Evolutionary conservation across 2,113 vertebrate species (phyloP), one percentile per base, ranked within the genome.

Genomic region (Lota lota): DNA sequence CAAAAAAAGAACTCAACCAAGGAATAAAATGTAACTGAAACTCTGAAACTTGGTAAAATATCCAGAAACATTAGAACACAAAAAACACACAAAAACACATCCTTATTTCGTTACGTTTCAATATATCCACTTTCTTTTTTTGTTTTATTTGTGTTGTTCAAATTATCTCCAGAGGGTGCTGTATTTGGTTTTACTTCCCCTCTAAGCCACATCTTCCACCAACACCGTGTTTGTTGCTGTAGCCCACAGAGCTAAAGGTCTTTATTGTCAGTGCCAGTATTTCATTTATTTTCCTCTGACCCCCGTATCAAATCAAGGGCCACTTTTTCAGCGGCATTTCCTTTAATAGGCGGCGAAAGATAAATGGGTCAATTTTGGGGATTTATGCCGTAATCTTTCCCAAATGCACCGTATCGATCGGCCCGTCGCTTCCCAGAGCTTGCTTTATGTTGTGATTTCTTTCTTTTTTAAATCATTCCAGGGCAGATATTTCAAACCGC

Each of bases 341-440:
- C 64, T 71, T 70, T 86, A 83, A 86, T 80, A 77, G 74, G 61
- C 74, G 68, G 61, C 50, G 78, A 67, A 61, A 47, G 70, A 88
- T 68, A 70, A 79, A 85, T 79, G 57, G 71, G 74, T 79, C 77
- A 79, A 72, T 83, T 80, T 70, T 4, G 51, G 24, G 73, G 79
- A 91, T 90, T 89, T 87, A 89, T 81, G 79, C 68, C 68, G 69
- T 81, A 84, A 86, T 89, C 70, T 87, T 69, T 68, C 74, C 66
- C 70, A 79, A 86, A 83, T 85, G 75, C 83, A 54, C 74, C 18
- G 36, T 83, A 90, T 91, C 72, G 85, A 91, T 89, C 80, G 62
- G 17, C 64, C 65, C 53, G 69, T 73, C 69, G 62, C 68, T 64
- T 70, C 69, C 77, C 75, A 75, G 79, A 33, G 28, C 28, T 6